These are phyloP conservation scores for Pterostichus madidus DNA, from an alignment of 2,888 invertebrate species.

Conservation along the genomic window DNA sequence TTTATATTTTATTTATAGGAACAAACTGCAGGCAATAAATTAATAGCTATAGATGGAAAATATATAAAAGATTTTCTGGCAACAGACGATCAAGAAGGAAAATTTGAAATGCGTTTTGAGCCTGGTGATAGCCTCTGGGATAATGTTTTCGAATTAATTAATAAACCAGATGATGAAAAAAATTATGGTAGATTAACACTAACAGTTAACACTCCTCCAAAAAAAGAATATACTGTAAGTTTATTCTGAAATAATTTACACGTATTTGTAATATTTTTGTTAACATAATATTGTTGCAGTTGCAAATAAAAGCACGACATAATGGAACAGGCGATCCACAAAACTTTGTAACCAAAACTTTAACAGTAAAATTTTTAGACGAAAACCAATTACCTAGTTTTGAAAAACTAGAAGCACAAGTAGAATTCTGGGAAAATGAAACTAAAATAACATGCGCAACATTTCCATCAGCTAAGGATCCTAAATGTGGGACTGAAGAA, in stretches of 20 bases:
- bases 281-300: constrained; percentile 74
- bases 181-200: constrained; percentile 39
- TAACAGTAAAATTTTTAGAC: constrained; percentile 77
- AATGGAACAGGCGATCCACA: constrained; percentile 76
- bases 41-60: not conserved
- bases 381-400: constrained; percentile 78
- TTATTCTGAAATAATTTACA: no score
- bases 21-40: constrained; percentile 4
- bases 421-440: constrained; percentile 27
- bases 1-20: constrained; percentile 8
- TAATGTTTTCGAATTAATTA: constrained; percentile 29
- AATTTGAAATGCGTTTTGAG: constrained; percentile 55
- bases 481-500: constrained; percentile 61
- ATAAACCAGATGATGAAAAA: constrained; percentile 13
- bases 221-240: constrained; percentile 55
- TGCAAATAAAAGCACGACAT: constrained; percentile 78
- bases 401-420: constrained; percentile 45
- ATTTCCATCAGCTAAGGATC: constrained; percentile 67
- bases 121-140: not conserved
- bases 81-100: constrained; percentile 55
- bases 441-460: not conserved
- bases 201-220: constrained; percentile 16
- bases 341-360: constrained; percentile 71
- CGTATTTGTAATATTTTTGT: no score
- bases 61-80: constrained; percentile 45